phyloP scores from a whole-genome alignment of 2,797 vertebrate species.

The Syngnathus acus region DNA sequence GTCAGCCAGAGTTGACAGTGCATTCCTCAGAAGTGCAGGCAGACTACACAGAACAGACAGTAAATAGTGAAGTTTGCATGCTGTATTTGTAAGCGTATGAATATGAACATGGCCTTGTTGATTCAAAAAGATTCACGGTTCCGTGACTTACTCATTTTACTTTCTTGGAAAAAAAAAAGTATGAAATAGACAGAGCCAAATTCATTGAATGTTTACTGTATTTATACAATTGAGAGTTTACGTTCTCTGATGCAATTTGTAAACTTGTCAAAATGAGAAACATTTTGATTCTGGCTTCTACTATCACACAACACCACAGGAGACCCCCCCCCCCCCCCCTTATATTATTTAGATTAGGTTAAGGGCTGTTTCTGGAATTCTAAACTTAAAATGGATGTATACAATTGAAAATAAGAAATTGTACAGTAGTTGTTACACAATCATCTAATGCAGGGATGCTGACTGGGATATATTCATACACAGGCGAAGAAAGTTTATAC shows the following conservation, averaged over 20 bases:
- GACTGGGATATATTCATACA: constrained; percentile 15
- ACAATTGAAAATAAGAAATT: not conserved
- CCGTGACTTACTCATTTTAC: not conserved
- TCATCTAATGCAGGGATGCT: not conserved
- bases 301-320: not conserved
- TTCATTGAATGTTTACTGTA: not conserved
- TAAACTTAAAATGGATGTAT: not conserved
- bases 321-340: too few species aligned
- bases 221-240: not conserved
- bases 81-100: not conserved
- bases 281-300: not conserved
- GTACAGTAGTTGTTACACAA: not conserved
- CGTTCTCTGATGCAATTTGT: not conserved
- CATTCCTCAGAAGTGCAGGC: not conserved
- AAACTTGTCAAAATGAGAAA: not conserved
- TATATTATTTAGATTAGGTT: not conserved
- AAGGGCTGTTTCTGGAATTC: not conserved
- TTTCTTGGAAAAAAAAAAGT: too few species aligned
- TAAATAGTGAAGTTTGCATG: not conserved
- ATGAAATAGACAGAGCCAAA: too few species aligned
- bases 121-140: not conserved
- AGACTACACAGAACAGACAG: not conserved
- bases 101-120: not conserved
- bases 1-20: not conserved
- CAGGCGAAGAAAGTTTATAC: constrained; percentile 13